phyloP scores from a whole-genome alignment of 1,140 invertebrate genomes.

The Heterodera schachtii region DNA sequence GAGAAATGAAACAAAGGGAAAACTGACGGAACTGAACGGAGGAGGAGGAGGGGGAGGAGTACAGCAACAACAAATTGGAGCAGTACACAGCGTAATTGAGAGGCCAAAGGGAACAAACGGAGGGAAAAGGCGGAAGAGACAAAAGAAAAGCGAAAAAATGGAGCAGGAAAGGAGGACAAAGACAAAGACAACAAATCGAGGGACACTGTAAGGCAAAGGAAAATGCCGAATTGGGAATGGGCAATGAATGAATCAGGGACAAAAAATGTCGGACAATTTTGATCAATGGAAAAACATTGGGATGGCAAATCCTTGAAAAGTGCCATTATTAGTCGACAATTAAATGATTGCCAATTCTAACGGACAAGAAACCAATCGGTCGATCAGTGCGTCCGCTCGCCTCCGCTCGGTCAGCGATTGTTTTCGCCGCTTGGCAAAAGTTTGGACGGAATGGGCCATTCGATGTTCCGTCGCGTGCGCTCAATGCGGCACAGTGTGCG shows the following conservation, averaged over 20 bases:
- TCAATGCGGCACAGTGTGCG: slow-evolving; percentile 12
- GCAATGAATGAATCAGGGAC: too few relatives aligned
- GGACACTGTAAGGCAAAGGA: too few relatives aligned
- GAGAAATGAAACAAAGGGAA: neutral
- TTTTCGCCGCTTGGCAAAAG: neutral
- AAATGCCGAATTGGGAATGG: too few relatives aligned
- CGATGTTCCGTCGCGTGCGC: neutral
- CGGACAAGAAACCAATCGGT: neutral
- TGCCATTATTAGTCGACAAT: too few relatives aligned
- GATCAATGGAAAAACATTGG: too few relatives aligned
- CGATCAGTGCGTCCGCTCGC: neutral
- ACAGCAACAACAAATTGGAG: neutral
- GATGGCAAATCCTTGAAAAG: too few relatives aligned
- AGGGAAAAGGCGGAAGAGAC: neutral
- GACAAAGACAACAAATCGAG: too few relatives aligned
- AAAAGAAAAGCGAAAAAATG: neutral
- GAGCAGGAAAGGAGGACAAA: too few relatives aligned
- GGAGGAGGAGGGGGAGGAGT: too few relatives aligned
- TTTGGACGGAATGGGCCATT: neutral
- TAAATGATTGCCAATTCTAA: too few relatives aligned
- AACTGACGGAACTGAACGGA: neutral
- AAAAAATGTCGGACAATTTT: too few relatives aligned
- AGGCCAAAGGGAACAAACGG: neutral
- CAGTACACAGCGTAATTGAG: neutral
- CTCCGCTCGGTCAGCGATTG: neutral